Conservation (phyloP, 2,797 vertebrate genomes). For the Centropyge bicolor region DNA sequence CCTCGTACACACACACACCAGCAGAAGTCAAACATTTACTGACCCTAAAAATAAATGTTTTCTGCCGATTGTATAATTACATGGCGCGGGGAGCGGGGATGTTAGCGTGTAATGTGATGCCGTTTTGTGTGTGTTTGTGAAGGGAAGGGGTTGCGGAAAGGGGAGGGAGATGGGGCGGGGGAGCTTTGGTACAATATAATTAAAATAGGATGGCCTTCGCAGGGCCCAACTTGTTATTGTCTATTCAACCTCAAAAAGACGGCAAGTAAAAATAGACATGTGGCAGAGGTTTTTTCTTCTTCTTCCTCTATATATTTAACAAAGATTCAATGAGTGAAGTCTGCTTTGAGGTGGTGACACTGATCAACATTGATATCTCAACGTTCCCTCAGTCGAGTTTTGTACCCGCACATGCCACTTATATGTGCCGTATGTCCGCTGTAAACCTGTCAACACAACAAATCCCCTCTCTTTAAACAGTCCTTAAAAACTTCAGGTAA, state of each 20-base stretch:
- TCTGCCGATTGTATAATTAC: slow-evolving; percentile 83
- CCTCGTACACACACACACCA: slow-evolving; percentile 44
- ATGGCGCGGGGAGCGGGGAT: slow-evolving; percentile 64
- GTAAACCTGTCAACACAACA: slow-evolving; percentile 71
- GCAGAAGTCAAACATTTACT: slow-evolving; percentile 83
- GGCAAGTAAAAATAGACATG: slow-evolving; percentile 74
- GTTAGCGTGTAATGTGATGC: slow-evolving; percentile 81
- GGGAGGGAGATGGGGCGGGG: slow-evolving; percentile 75
- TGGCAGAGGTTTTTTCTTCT: slow-evolving; percentile 54
- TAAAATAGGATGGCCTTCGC: slow-evolving; percentile 83
- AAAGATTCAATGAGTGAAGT: slow-evolving; percentile 39
- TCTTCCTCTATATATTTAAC: slow-evolving; percentile 48
- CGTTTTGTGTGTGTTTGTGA: slow-evolving; percentile 81
- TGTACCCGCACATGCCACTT: slow-evolving; percentile 46
- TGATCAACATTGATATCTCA: slow-evolving; percentile 24
- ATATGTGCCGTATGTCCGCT: slow-evolving; percentile 30
- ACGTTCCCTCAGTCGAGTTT: slow-evolving; percentile 39
- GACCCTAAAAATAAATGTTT: slow-evolving; percentile 86
- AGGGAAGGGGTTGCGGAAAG: slow-evolving; percentile 84
- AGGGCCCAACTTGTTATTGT: slow-evolving; percentile 83
- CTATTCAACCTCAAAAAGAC: slow-evolving; percentile 77
- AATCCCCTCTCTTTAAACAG: slow-evolving; percentile 62
- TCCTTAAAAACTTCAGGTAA: slow-evolving; percentile 64
- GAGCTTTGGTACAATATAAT: slow-evolving; percentile 82
- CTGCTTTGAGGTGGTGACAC: slow-evolving; percentile 41